These are phyloP conservation scores for Dendrocincla tyrannina DNA, from an alignment of 2,797 vertebrate species.

Conservation along the genomic window DNA sequence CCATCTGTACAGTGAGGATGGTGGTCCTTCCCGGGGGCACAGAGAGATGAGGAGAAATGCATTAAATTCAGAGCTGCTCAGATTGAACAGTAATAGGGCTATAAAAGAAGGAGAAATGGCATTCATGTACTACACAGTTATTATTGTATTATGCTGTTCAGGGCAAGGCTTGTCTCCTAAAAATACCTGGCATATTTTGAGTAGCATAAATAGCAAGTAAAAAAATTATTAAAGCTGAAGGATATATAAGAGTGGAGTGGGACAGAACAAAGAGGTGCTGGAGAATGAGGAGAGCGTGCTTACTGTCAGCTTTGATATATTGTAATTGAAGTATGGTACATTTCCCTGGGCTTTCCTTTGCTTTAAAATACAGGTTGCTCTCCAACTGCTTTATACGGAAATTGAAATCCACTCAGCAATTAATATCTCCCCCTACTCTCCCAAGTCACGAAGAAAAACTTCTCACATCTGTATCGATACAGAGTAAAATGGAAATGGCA, in stretches of 20 bases:
- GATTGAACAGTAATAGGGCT: not conserved
- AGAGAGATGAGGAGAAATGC: not conserved
- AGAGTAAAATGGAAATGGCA: not conserved
- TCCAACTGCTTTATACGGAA: not conserved
- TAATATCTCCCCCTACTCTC: not conserved
- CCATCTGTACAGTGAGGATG: not conserved
- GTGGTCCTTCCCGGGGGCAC: not conserved
- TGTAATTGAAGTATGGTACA: not conserved
- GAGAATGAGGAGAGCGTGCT: not conserved
- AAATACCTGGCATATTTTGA: not conserved
- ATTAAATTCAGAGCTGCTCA: not conserved
- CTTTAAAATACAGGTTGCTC: not conserved
- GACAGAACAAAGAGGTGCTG: not conserved
- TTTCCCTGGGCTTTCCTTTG: slow-evolving; percentile 1
- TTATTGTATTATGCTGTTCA: not conserved
- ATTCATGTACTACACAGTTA: not conserved
- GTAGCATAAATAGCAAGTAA: not conserved
- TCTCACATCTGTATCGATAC: not conserved
- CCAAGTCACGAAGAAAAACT: not conserved
- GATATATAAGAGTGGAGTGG: not conserved
- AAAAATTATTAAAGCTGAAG: slow-evolving; percentile 7
- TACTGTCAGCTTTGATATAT: not conserved
- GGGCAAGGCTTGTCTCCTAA: not conserved
- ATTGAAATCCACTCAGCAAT: not conserved
- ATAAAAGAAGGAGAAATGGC: not conserved